Evolutionary conservation across 2,113 vertebrate species (phyloP).

Genomic region (Equus quagga): DNA sequence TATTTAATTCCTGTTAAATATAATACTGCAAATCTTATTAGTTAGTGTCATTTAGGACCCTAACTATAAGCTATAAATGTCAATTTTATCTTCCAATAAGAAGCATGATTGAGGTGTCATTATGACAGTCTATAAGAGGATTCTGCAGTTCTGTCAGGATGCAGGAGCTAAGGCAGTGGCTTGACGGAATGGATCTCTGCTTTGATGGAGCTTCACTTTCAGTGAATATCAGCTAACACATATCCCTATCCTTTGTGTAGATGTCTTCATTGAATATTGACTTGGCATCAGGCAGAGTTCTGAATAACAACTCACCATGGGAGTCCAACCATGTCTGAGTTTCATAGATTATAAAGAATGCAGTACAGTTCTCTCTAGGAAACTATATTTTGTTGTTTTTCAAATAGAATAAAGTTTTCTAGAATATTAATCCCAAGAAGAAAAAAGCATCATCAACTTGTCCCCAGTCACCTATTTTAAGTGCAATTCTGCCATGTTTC

Average conservation of each 20-base stretch:
- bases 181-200: neutral
- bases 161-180: too few species aligned
- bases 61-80: neutral
- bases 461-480: neutral
- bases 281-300: neutral
- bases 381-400: neutral
- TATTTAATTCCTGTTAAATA: neutral
- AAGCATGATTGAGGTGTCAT: neutral
- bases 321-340: neutral
- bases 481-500: neutral
- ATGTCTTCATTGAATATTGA: neutral
- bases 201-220: neutral
- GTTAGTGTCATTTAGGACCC: neutral
- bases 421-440: neutral
- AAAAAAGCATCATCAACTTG: neutral
- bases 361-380: neutral
- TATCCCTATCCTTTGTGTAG: fast-evolving
- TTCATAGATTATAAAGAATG: neutral
- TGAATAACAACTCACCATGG: neutral
- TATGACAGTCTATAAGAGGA: neutral
- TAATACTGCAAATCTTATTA: neutral
- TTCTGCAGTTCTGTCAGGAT: neutral
- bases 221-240: neutral
- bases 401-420: neutral
- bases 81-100: neutral